Evolutionary conservation across 2,888 invertebrate genomes (phyloP).

Genomic region (Drosophila emarginata): DNA sequence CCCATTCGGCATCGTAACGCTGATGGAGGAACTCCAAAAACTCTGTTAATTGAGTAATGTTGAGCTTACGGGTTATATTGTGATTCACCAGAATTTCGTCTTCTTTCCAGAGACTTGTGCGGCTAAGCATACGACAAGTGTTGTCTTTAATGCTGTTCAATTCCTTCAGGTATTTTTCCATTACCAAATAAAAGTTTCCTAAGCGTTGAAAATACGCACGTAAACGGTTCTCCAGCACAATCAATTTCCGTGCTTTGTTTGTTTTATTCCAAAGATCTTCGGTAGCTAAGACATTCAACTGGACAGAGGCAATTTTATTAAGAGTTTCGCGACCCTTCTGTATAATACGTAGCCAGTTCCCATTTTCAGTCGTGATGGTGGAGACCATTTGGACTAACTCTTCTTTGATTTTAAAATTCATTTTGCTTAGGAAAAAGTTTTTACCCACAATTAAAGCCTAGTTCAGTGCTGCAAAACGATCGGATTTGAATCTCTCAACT

Average conservation of each 20-base stretch:
- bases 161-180: slow-evolving; percentile 1
- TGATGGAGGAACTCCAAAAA: slow-evolving; percentile 35
- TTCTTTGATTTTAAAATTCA: slow-evolving; percentile 1
- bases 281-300: slow-evolving; percentile 7
- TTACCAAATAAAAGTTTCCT: neutral
- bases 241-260: neutral
- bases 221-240: slow-evolving; percentile 10
- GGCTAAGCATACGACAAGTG: slow-evolving; percentile 32
- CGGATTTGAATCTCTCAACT: neutral
- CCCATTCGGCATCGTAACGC: slow-evolving; percentile 56
- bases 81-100: slow-evolving; percentile 21
- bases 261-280: slow-evolving; percentile 2
- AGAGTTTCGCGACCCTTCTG: slow-evolving; percentile 27
- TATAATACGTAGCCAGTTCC: slow-evolving; percentile 35
- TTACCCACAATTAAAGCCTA: neutral
- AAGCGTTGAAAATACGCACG: slow-evolving; percentile 1
- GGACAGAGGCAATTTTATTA: neutral
- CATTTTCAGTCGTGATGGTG: slow-evolving; percentile 17
- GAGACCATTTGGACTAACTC: slow-evolving; percentile 26
- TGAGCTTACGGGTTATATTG: slow-evolving; percentile 10
- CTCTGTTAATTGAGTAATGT: slow-evolving; percentile 7
- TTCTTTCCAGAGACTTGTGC: slow-evolving; percentile 34
- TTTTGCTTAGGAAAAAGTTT: slow-evolving; percentile 3
- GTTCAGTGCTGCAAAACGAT: neutral
- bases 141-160: slow-evolving; percentile 15